Percentiles rank a stretch among this genome's conserved stretches.
Conservation (phyloP, 2,797 vertebrate genomes). For the Hapalemur alaotrensis region DNA sequence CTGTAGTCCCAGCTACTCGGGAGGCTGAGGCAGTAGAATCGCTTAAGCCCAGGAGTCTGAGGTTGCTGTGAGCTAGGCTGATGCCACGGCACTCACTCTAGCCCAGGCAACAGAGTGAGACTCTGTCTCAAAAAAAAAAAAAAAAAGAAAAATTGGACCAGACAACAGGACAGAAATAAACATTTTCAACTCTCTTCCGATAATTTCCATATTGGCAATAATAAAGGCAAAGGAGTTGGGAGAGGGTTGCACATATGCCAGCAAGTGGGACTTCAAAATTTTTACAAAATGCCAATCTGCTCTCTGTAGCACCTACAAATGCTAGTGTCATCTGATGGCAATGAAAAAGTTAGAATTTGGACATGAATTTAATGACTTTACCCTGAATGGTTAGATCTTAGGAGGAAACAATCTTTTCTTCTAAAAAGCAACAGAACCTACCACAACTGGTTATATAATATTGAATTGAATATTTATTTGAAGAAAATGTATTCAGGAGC, state of each 20-base stretch:
- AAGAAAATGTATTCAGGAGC: neutral
- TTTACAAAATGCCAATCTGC: neutral
- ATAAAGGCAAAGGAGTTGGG: neutral
- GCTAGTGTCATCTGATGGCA: neutral
- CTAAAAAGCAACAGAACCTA: neutral
- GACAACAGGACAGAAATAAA: neutral
- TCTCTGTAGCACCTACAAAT: neutral
- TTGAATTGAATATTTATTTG: neutral
- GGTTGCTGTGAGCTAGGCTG: no score
- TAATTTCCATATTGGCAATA: neutral
- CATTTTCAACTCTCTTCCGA: neutral
- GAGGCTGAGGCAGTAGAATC: no score
- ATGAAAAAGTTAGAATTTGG: neutral
- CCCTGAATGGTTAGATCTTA: neutral
- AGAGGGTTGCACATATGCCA: neutral
- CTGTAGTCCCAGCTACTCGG: no score
- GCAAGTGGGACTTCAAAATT: neutral
- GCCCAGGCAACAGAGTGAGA: no score
- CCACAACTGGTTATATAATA: neutral
- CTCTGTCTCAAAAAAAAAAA: no score
- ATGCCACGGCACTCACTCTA: no score
- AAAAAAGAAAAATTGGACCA: neutral
- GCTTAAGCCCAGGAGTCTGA: no score
- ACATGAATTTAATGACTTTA: slow-evolving; percentile 3
- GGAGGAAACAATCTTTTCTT: neutral